phyloP scores from a whole-genome alignment of 2,797 vertebrate genomes.

The Lateolabrax maculatus region DNA sequence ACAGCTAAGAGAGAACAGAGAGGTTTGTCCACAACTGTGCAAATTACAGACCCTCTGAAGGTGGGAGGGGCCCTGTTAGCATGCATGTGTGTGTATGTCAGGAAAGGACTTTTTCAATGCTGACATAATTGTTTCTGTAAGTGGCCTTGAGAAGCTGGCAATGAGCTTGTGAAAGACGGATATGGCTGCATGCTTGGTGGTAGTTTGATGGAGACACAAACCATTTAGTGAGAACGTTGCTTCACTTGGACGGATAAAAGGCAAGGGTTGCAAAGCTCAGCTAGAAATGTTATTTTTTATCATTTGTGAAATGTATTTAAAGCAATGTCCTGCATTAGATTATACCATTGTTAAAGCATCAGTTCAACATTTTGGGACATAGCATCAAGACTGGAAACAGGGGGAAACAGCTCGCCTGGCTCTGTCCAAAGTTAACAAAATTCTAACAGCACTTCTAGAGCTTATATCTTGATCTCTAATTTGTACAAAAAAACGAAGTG shows the following conservation, averaged over 20 bases:
- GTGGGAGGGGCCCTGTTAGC: conserved; percentile 22
- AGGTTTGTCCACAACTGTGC: conserved; percentile 61
- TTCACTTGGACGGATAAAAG: conserved; percentile 21
- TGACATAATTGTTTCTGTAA: conserved; percentile 55
- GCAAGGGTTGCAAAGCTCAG: background rate
- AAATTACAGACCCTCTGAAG: conserved; percentile 39
- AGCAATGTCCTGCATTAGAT: conserved; percentile 3
- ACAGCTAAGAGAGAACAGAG: conserved; percentile 36
- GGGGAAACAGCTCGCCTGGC: background rate
- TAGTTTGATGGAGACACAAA: conserved; percentile 44
- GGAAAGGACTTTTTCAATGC: conserved; percentile 31
- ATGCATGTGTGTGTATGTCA: conserved; percentile 39
- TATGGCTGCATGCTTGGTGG: conserved; percentile 6
- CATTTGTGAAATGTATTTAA: background rate
- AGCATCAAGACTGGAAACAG: background rate
- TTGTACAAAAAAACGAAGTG: background rate
- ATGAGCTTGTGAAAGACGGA: conserved; percentile 31
- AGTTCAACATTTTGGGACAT: no score
- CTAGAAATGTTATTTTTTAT: background rate
- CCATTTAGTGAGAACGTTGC: conserved; percentile 5
- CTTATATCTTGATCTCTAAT: background rate
- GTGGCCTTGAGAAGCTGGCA: conserved; percentile 55
- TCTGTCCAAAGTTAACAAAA: background rate
- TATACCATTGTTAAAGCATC: background rate
- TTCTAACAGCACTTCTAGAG: background rate